Conservation (phyloP, 2,888 invertebrate genomes). For the Parnassius smintheus region DNA sequence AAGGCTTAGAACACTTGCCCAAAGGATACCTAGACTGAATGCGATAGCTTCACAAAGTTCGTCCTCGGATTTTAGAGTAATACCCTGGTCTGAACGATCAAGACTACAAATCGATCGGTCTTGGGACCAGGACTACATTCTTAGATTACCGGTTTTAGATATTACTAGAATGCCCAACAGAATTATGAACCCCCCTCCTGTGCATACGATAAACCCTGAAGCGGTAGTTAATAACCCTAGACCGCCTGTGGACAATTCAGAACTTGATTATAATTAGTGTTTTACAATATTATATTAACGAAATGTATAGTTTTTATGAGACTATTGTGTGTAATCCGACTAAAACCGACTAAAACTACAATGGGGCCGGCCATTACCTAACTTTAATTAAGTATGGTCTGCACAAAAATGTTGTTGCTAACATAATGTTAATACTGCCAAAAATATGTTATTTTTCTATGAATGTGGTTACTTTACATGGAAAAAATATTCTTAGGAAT, state of each 20-base stretch:
- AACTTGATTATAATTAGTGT: slow-evolving; percentile 43
- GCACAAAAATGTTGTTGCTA: too few relatives aligned
- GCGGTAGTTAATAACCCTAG: slow-evolving; percentile 43
- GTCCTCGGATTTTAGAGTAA: slow-evolving; percentile 48
- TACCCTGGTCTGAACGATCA: slow-evolving; percentile 56
- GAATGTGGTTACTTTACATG: too few relatives aligned
- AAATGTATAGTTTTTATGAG: too few relatives aligned
- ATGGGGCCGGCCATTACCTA: too few relatives aligned
- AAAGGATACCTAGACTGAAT: slow-evolving; percentile 59
- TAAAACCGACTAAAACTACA: too few relatives aligned
- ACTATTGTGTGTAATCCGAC: too few relatives aligned
- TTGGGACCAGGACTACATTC: slow-evolving; percentile 58
- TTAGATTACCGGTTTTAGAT: slow-evolving; percentile 58
- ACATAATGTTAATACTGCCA: too few relatives aligned
- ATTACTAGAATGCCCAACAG: slow-evolving; percentile 50
- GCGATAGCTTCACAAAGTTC: slow-evolving; percentile 37
- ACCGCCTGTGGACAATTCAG: slow-evolving; percentile 40
- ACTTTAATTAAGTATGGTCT: too few relatives aligned
- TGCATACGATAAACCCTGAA: slow-evolving; percentile 43
- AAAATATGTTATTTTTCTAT: too few relatives aligned
- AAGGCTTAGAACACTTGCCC: slow-evolving; percentile 56
- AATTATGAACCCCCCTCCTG: slow-evolving; percentile 40
- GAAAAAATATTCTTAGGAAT: too few relatives aligned
- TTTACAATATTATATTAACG: not conserved
- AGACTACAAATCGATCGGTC: slow-evolving; percentile 46